Conservation (phyloP, 2,113 vertebrate genomes). For the Oncorhynchus mykiss region DNA sequence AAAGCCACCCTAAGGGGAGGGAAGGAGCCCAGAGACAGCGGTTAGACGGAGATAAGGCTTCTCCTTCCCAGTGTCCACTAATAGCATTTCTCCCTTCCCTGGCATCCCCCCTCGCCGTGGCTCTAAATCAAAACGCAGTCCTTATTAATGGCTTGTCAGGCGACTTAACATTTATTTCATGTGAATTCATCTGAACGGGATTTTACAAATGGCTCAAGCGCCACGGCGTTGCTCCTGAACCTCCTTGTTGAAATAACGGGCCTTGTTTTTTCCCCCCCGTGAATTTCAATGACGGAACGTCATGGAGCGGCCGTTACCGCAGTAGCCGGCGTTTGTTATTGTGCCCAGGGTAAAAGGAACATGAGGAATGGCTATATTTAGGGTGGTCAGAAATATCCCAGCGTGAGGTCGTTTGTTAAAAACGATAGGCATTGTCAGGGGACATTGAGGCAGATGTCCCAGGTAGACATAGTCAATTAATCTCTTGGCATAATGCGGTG, state of each 20-base stretch:
- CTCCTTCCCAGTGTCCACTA: slow-evolving; percentile 16
- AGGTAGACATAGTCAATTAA: slow-evolving; percentile 35
- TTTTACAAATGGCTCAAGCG: slow-evolving; percentile 65
- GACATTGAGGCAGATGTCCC: slow-evolving; percentile 22
- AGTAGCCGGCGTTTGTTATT: slow-evolving; percentile 13
- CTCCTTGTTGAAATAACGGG: slow-evolving; percentile 61
- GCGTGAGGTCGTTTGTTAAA: slow-evolving; percentile 48
- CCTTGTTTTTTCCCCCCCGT: slow-evolving; percentile 48
- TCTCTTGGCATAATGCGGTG: slow-evolving; percentile 12
- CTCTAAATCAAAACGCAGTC: slow-evolving; percentile 65
- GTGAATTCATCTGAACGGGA: slow-evolving; percentile 64
- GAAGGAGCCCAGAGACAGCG: slow-evolving; percentile 41
- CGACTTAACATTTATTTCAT: slow-evolving; percentile 73
- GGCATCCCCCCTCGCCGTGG: slow-evolving; percentile 28
- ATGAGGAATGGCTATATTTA: slow-evolving; percentile 57
- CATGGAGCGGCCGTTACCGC: too few species aligned
- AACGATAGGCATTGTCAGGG: slow-evolving; percentile 31
- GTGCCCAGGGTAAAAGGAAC: slow-evolving; percentile 24
- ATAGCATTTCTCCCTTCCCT: slow-evolving; percentile 30
- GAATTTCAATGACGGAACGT: slow-evolving; percentile 63
- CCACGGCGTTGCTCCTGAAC: slow-evolving; percentile 40
- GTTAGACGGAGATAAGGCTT: slow-evolving; percentile 46
- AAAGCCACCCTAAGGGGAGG: slow-evolving; percentile 32
- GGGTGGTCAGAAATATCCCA: slow-evolving; percentile 36
- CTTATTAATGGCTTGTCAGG: slow-evolving; percentile 73